Evolutionary conservation across 2,113 vertebrate genomes (phyloP).

Genomic region (Nyctibius bracteatus): DNA sequence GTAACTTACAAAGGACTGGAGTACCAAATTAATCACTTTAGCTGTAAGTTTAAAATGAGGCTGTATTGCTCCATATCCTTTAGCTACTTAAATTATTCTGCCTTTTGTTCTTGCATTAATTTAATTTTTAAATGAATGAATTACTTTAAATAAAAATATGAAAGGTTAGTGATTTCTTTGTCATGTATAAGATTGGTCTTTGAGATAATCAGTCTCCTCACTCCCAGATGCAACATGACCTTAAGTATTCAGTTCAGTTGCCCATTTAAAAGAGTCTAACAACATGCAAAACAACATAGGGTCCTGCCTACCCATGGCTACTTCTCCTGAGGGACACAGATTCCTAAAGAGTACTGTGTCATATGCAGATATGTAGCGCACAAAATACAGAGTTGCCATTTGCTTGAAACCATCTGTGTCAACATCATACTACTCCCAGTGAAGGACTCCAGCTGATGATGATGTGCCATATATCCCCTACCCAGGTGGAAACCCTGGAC

Average conservation of each 20-base stretch:
- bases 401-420: background rate
- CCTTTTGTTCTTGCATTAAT: background rate
- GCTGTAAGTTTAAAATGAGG: background rate
- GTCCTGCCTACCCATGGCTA: background rate
- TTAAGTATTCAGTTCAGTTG: background rate
- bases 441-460: background rate
- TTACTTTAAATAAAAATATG: background rate
- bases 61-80: background rate
- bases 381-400: background rate
- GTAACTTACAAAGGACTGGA: background rate
- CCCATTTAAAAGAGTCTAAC: background rate
- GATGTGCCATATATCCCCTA: background rate
- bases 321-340: background rate
- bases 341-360: background rate
- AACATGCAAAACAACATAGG: background rate
- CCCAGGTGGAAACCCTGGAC: background rate
- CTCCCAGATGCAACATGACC: background rate
- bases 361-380: background rate
- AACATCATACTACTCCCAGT: too few species aligned
- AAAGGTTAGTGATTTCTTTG: background rate
- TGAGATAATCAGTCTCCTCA: background rate
- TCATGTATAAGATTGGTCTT: background rate
- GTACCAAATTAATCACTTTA: background rate
- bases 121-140: background rate
- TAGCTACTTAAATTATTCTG: background rate